Evolutionary conservation across 2,113 vertebrate species (phyloP), one percentile per base, ranked within the genome.

Genomic region (Mormoops blainvillei): DNA sequence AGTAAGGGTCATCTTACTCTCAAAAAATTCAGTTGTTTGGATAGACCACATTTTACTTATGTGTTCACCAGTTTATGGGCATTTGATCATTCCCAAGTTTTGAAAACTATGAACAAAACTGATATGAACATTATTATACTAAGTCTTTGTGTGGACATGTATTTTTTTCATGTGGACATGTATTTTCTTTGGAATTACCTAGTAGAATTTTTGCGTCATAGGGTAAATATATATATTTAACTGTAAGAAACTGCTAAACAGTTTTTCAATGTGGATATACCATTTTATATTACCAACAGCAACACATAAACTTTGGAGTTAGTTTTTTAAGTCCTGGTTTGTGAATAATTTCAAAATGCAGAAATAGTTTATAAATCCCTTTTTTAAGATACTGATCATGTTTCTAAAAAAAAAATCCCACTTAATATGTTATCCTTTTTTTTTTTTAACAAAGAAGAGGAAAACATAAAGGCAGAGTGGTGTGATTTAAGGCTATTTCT

Each of bases 261-360:
- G 80, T 65, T 67, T 87, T 92, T 52, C 6, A 73, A 87, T 68
- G 67, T 18, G 36, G 43, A 52, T 80, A 38, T 76, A 63, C 1
- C 54, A 88, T 91, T 94, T 56, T 94, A 92, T 89, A 76, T 13
- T 61, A 41, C 18, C 84, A 65, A 74, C 4, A 67, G 43, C 36
- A 96, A 92, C 65, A 54, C 52, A 86, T 12, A 28, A 77, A 26
- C 2, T 89, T 78, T 88, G 41, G 33, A 68, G 5, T 94, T 82
- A 82, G 24, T 70, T 94, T 93, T 87, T 65, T 52, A 96, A 70
- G 41, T 86, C 26, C 24, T 94, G 56, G 73, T 89, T 82, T 95
- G 76, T 89, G 28, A 89, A 74, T 83, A 93, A 71, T 80, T 95
- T 93, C 26, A 83, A 65, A 89, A 76, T 82, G 28, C 58, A 31